These are phyloP conservation scores for Toxotes jaculatrix DNA, from an alignment of 2,113 vertebrate species.

Conservation along the genomic window DNA sequence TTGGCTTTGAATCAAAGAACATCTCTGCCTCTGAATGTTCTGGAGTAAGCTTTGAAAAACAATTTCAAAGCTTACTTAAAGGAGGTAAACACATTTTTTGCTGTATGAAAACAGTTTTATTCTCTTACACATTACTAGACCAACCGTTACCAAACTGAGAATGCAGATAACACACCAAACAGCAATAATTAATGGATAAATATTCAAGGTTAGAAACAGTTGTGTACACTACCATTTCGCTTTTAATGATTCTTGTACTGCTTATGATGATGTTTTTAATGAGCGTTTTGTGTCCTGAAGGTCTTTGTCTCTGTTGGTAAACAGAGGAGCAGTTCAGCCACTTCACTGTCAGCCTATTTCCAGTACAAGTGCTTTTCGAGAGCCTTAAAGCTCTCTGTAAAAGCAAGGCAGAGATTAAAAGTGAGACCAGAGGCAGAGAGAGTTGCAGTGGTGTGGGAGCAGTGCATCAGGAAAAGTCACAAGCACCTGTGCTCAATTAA, in stretches of 20 bases:
- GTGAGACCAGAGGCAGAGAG: constrained; percentile 12
- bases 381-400: neutral
- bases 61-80: no score
- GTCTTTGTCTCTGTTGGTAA: neutral
- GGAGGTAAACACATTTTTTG: no score
- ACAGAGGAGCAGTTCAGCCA: neutral
- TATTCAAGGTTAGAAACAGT: constrained; percentile 1
- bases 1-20: no score
- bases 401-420: constrained; percentile 15
- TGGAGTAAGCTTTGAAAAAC: no score
- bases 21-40: no score
- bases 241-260: neutral
- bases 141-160: no score
- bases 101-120: no score
- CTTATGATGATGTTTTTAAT: constrained; percentile 4
- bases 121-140: no score
- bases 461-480: constrained; percentile 9
- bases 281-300: constrained; percentile 11
- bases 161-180: neutral
- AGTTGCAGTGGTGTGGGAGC: neutral
- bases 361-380: neutral
- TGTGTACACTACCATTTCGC: neutral
- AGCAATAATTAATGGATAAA: neutral
- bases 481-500: constrained; percentile 21
- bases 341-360: constrained; percentile 1